Conservation (phyloP, 2,113 vertebrate genomes). For the Etheostoma spectabile region DNA sequence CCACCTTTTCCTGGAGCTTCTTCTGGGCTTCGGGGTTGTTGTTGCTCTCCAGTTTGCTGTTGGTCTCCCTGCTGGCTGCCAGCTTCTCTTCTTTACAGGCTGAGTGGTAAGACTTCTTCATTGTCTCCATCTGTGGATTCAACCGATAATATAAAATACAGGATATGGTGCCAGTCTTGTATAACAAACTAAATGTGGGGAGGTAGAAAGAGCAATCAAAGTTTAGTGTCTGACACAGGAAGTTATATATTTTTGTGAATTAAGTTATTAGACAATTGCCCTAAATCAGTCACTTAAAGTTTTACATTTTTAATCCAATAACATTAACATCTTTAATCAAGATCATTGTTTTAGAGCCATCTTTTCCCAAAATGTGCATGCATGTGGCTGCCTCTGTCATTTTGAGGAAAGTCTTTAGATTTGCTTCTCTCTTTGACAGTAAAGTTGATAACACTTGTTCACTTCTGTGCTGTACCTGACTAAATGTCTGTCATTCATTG, state of each 20-base stretch:
- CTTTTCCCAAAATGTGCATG: not conserved
- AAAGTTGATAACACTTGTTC: not conserved
- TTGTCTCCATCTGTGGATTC: conserved; percentile 87
- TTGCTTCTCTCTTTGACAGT: not conserved
- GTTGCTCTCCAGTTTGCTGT: conserved; percentile 93
- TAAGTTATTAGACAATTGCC: conserved; percentile 4
- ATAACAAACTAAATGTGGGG: not conserved
- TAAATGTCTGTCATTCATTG: not conserved
- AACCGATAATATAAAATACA: not conserved
- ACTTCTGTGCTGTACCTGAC: not conserved
- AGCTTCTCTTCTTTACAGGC: conserved; percentile 98
- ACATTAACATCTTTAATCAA: not conserved
- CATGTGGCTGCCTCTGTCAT: not conserved
- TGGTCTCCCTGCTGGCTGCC: conserved; percentile 91
- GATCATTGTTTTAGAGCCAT: too few species aligned
- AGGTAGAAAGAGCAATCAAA: not conserved
- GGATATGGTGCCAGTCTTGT: not conserved
- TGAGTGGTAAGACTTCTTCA: conserved; percentile 93
- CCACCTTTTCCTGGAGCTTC: conserved; percentile 98
- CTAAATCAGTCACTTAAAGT: not conserved
- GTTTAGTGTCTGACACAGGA: not conserved
- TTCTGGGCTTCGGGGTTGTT: conserved; percentile 93
- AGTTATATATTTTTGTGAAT: not conserved
- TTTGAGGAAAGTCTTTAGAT: not conserved
- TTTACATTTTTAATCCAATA: not conserved